phyloP scores from a whole-genome alignment of 2,888 invertebrate genomes.

The Drosophila dives region DNA sequence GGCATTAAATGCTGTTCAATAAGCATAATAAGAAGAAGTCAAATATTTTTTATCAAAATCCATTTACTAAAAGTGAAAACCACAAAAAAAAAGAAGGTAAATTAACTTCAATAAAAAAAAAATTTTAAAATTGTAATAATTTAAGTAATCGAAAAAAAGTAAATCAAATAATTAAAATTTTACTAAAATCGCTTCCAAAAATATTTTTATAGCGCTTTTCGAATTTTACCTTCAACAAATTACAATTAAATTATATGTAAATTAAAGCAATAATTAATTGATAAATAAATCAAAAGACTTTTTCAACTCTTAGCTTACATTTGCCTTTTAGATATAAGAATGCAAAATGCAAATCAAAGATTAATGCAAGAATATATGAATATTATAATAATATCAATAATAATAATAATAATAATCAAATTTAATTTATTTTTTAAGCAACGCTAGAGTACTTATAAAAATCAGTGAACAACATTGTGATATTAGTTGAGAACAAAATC shows the following conservation, averaged over 20 bases:
- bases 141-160: constrained; percentile 37
- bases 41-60: constrained; percentile 71
- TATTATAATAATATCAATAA: constrained; percentile 12
- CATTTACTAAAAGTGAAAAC: constrained; percentile 58
- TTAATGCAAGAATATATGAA: constrained; percentile 34
- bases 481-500: constrained; percentile 80
- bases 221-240: constrained; percentile 56
- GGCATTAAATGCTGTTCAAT: constrained; percentile 76
- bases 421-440: constrained; percentile 46
- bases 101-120: constrained; percentile 21
- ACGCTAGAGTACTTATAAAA: constrained; percentile 37
- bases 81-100: constrained; percentile 14
- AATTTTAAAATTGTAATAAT: constrained; percentile 39
- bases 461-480: constrained; percentile 80
- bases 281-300: constrained; percentile 69
- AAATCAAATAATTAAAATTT: constrained; percentile 38
- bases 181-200: constrained; percentile 76
- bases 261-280: constrained; percentile 67
- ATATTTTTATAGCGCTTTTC: constrained; percentile 82
- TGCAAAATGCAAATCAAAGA: constrained; percentile 57
- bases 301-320: constrained; percentile 76
- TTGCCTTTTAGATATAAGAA: constrained; percentile 76
- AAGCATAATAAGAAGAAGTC: constrained; percentile 43
- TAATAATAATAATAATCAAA: constrained; percentile 23
- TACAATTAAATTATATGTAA: constrained; percentile 49